phyloP scores from a whole-genome alignment of 2,888 invertebrate genomes.

The Eilema depressum region DNA sequence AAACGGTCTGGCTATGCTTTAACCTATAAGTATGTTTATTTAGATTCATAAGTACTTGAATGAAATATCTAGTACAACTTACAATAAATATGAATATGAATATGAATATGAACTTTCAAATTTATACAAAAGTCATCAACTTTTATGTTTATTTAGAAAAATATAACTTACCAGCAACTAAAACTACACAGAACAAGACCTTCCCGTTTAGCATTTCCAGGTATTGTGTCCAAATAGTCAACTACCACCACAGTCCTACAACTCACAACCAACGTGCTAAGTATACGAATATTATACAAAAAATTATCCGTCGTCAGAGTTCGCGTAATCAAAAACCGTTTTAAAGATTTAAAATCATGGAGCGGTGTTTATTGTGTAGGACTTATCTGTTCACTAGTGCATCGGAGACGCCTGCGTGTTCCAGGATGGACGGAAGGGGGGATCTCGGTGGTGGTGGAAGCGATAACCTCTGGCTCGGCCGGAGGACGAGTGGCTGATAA shows the following conservation, averaged over 20 bases:
- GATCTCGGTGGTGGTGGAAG: slow-evolving; percentile 62
- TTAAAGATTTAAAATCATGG: slow-evolving; percentile 48
- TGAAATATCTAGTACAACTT: too few relatives aligned
- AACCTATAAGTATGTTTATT: too few relatives aligned
- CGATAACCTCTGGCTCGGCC: slow-evolving; percentile 79
- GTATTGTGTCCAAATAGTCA: slow-evolving; percentile 65
- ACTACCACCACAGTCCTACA: slow-evolving; percentile 51
- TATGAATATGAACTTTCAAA: too few relatives aligned
- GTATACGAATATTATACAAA: slow-evolving; percentile 12
- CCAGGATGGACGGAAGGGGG: slow-evolving; percentile 65
- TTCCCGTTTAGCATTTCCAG: slow-evolving; percentile 83
- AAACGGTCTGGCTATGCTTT: too few relatives aligned
- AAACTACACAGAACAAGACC: slow-evolving; percentile 74
- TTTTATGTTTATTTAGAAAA: neutral
- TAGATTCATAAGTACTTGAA: too few relatives aligned
- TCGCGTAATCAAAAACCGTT: slow-evolving; percentile 39
- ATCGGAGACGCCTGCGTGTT: slow-evolving; percentile 65
- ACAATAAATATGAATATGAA: too few relatives aligned
- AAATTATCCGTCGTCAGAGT: slow-evolving; percentile 23
- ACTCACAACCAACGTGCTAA: slow-evolving; percentile 34
- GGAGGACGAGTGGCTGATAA: slow-evolving; percentile 76
- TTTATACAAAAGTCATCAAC: too few relatives aligned
- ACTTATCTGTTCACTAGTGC: slow-evolving; percentile 78
- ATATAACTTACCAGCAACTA: slow-evolving; percentile 75
- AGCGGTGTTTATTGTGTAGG: slow-evolving; percentile 68